These are phyloP conservation scores for Scatophagus argus DNA, from an alignment of 2,113 vertebrate genomes.

Conservation along the genomic window DNA sequence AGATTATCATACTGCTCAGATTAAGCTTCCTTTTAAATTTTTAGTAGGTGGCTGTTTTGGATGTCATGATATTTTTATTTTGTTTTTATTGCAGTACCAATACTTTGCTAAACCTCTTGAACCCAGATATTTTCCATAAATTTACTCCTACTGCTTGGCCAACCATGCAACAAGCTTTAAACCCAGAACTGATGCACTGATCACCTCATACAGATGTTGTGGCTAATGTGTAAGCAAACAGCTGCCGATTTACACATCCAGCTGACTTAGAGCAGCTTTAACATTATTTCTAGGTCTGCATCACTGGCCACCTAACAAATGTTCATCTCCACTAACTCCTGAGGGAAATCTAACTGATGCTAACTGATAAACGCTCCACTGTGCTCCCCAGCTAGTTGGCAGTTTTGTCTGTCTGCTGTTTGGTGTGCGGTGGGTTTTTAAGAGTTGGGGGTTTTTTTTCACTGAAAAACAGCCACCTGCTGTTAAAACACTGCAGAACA, in stretches of 20 bases:
- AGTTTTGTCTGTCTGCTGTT: background rate
- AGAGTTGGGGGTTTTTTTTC: background rate
- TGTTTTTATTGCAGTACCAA: background rate
- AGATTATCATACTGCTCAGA: background rate
- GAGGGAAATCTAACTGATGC: background rate
- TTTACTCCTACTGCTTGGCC: background rate
- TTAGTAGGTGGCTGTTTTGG: background rate
- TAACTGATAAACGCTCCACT: background rate
- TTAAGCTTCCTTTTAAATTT: background rate
- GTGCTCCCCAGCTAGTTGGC: background rate
- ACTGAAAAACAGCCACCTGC: background rate
- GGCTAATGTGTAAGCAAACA: background rate
- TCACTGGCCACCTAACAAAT: background rate
- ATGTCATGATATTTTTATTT: background rate
- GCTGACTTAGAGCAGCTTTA: background rate
- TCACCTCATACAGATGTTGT: background rate
- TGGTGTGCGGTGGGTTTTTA: background rate
- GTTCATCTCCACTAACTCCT: background rate
- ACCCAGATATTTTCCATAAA: background rate
- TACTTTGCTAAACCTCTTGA: conserved; percentile 13
- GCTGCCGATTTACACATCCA: background rate
- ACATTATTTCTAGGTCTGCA: background rate
- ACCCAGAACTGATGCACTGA: background rate
- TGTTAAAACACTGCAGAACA: background rate
- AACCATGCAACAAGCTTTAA: background rate